These are phyloP conservation scores for Hafferia zeledoni DNA, from an alignment of 2,797 vertebrate species.

Conservation along the genomic window DNA sequence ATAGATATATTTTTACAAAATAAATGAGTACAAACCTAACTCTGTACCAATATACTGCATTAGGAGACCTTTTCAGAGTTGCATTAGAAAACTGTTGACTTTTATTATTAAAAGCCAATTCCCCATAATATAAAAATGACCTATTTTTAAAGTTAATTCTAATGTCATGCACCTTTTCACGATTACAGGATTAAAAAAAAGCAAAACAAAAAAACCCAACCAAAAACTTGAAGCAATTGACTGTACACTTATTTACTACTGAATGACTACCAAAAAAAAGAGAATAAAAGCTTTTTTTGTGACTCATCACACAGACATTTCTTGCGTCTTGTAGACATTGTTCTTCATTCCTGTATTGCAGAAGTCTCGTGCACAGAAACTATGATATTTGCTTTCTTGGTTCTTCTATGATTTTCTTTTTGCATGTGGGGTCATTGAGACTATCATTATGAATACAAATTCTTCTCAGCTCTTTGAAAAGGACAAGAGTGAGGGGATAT, in stretches of 20 bases:
- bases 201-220: not conserved
- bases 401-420: slow-evolving; percentile 18
- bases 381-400: not conserved
- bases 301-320: not conserved
- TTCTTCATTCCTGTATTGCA: not conserved
- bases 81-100: not conserved
- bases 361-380: not conserved
- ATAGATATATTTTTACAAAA: not conserved
- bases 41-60: not conserved
- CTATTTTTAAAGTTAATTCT: not conserved
- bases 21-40: not conserved
- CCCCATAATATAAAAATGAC: not conserved
- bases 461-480: slow-evolving; percentile 58
- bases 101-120: not conserved
- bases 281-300: not conserved
- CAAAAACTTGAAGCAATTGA: not conserved
- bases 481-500: slow-evolving; percentile 35
- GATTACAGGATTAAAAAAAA: not conserved
- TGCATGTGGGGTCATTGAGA: slow-evolving; percentile 32
- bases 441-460: slow-evolving; percentile 28
- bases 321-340: not conserved
- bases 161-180: not conserved
- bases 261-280: not conserved
- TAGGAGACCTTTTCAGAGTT: not conserved
- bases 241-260: not conserved